Conservation (phyloP, 2,113 vertebrate genomes). For the Psilopogon haemacephalus region DNA sequence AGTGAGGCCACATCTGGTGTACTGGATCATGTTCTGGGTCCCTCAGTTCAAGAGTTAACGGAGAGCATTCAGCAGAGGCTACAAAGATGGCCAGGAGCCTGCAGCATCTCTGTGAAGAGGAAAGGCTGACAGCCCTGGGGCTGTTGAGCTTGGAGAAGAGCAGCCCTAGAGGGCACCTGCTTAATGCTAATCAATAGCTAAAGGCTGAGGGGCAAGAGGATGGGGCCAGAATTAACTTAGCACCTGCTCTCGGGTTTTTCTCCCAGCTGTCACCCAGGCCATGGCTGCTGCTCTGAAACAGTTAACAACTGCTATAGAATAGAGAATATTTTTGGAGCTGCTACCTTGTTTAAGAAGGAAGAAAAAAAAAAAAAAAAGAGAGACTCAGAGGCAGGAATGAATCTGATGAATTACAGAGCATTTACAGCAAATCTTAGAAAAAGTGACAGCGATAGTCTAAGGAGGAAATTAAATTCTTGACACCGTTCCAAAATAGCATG, state of each 20-base stretch:
- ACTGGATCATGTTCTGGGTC: no score
- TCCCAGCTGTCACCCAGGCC: not conserved
- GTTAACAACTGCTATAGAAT: not conserved
- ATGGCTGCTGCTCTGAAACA: not conserved
- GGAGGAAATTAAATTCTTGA: not conserved
- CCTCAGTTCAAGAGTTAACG: no score
- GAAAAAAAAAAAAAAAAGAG: not conserved
- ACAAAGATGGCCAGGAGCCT: no score
- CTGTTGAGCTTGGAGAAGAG: no score
- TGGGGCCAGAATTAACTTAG: not conserved
- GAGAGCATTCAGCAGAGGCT: no score
- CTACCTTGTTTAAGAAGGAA: not conserved
- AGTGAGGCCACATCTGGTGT: no score
- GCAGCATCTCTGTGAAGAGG: no score
- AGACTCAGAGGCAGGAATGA: not conserved
- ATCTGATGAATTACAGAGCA: slow-evolving; percentile 12
- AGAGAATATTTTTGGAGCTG: not conserved
- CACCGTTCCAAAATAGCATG: not conserved
- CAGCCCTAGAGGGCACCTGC: no score
- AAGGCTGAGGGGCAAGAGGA: no score
- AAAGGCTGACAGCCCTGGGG: no score
- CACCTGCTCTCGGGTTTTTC: not conserved
- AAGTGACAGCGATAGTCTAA: not conserved
- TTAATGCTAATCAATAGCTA: no score
- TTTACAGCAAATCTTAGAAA: not conserved